A percentile compares a stretch with the other conserved stretches of the same genome.
Conservation (phyloP, 2,888 invertebrate genomes). For the Stenodema calcarata region DNA sequence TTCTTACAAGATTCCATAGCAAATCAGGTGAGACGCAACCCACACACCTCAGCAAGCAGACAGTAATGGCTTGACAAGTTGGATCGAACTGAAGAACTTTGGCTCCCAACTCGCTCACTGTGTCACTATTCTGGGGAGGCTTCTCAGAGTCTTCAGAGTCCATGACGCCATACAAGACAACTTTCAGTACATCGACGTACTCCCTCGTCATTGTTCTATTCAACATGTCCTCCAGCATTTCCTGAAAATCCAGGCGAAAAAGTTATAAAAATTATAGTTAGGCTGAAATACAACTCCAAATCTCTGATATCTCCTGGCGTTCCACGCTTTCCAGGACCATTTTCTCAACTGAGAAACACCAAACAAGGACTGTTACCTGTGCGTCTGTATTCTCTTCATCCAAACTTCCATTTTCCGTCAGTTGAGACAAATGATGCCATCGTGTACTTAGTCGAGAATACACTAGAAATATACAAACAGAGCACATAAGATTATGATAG, state of each 20-base stretch:
- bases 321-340: too few relatives aligned
- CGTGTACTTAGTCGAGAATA: slow-evolving; percentile 71
- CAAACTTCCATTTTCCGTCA: slow-evolving; percentile 77
- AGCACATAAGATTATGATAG: background rate
- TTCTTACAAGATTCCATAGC: slow-evolving; percentile 41
- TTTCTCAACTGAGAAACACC: too few relatives aligned
- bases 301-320: too few relatives aligned
- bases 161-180: slow-evolving; percentile 68
- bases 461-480: slow-evolving; percentile 60
- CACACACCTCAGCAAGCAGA: slow-evolving; percentile 68
- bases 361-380: slow-evolving; percentile 62
- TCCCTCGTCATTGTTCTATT: slow-evolving; percentile 86
- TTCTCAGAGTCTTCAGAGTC: slow-evolving; percentile 54
- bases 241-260: slow-evolving; percentile 60
- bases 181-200: slow-evolving; percentile 82
- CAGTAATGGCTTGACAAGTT: slow-evolving; percentile 70
- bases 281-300: too few relatives aligned
- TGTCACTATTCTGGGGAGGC: slow-evolving; percentile 65
- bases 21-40: too few relatives aligned
- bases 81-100: slow-evolving; percentile 72
- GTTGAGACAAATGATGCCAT: slow-evolving; percentile 79
- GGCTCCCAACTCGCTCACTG: slow-evolving; percentile 81
- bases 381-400: slow-evolving; percentile 79
- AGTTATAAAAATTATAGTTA: too few relatives aligned
- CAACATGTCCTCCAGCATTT: slow-evolving; percentile 84